Evolutionary conservation across 2,797 vertebrate species (phyloP).

Genomic region (Gallinago solitaria): DNA sequence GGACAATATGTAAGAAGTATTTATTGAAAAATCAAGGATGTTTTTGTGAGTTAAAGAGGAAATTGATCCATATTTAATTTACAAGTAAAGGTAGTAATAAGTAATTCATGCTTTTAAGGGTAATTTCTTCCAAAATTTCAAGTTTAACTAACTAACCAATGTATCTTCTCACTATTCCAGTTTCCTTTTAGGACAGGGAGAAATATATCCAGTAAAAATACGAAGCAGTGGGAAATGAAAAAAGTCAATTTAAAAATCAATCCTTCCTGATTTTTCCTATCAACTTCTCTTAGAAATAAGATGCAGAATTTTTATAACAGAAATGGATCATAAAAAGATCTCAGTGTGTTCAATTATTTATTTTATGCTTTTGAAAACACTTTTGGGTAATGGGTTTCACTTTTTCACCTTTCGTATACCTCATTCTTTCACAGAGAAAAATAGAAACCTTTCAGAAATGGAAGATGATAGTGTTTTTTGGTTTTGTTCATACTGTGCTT

Average conservation of each 20-base stretch:
- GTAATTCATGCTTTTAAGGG: background rate
- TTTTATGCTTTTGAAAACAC: conserved; percentile 28
- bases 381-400: background rate
- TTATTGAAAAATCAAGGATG: background rate
- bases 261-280: conserved; percentile 23
- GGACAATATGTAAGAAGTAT: background rate
- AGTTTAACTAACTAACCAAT: background rate
- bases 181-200: background rate
- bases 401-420: background rate
- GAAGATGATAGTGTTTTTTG: background rate
- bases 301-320: background rate
- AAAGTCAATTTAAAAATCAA: conserved; percentile 51
- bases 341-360: conserved; percentile 30
- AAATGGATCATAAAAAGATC: conserved; percentile 2
- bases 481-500: background rate
- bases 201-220: background rate
- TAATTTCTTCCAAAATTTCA: background rate
- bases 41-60: background rate
- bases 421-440: background rate
- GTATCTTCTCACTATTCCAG: background rate
- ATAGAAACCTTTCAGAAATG: background rate
- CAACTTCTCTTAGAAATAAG: background rate
- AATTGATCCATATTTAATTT: background rate
- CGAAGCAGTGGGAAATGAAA: background rate
- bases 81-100: background rate